Conservation (phyloP, 2,888 invertebrate genomes). For the Steromphala cineraria region DNA sequence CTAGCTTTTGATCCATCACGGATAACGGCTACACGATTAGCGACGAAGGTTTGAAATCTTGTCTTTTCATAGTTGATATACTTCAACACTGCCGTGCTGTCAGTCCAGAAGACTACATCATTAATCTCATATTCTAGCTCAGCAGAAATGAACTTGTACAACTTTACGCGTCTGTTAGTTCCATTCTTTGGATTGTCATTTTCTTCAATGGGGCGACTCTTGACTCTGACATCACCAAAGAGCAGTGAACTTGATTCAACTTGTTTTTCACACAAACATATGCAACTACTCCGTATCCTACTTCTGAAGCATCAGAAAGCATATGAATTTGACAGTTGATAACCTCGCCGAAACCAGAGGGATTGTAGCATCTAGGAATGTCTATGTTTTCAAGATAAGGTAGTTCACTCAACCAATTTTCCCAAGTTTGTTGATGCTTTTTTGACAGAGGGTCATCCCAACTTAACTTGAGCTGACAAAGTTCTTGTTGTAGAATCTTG, state of each 20-base stretch:
- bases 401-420: neutral
- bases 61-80: slow-evolving; percentile 13
- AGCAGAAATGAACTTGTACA: neutral
- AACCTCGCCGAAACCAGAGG: neutral
- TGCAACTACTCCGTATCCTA: neutral
- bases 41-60: slow-evolving; percentile 22
- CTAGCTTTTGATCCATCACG: neutral
- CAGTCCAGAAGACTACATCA: neutral
- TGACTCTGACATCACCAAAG: neutral
- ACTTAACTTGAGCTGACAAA: neutral
- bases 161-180: neutral
- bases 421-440: neutral
- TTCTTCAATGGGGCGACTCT: slow-evolving; percentile 8
- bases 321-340: neutral
- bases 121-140: neutral
- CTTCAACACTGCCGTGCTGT: neutral
- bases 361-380: neutral
- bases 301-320: slow-evolving; percentile 2
- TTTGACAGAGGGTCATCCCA: slow-evolving; percentile 2
- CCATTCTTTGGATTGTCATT: slow-evolving; percentile 3
- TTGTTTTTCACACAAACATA: neutral
- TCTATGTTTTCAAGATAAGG: neutral
- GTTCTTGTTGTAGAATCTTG: slow-evolving; percentile 4
- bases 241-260: neutral
- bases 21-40: slow-evolving; percentile 11